Evolutionary conservation across 2,888 invertebrate genomes (phyloP), one percentile per base, ranked within the genome.

Genomic region (Caenorhabditis sp.): DNA sequence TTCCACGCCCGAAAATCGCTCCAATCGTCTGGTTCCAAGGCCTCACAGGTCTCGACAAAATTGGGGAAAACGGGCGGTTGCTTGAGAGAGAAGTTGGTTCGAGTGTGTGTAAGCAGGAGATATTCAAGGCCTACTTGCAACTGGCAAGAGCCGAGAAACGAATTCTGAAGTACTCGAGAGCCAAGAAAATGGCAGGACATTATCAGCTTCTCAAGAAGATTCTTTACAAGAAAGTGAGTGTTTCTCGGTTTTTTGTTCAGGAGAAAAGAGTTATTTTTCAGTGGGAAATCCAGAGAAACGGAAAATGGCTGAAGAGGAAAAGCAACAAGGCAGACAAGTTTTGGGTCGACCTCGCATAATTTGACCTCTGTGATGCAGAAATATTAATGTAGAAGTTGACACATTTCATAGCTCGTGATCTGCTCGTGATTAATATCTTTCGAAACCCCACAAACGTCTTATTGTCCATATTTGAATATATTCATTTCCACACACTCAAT

Each of bases 251-350:
- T n/a, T n/a, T n/a, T 18, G n/a, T 47, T n/a, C 22, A 20, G 22
- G 20, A 15, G 26, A 47, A 20, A 18, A 32, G 18, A 37, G 22
- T 13, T 13, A 28, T 9, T 0, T 64, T 72, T 35, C 74, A 74
- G 65, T 74, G 74, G 74, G 74, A 74, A 28, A 1, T 28, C 35
- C 51, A 74, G 50, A 65, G 67, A 18, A 74, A 74, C 24, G 74
- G 74, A 6, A 74, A 58, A 18, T 74, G 74, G 74, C 26, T 65
- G 50, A 56, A 51, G 9, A 47, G 50, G n/a, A 65, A 51, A 51
- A 67, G 65, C 50, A 74, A 74, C 51, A 58, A 74, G 24, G 74
- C 35, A 18, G 74, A 74, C 74, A 74, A 74, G 51, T 74, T 74
- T 22, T 74, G 74, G 74, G 15, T 74, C 8, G 15, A 67, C 9